Evolutionary conservation across 2,113 vertebrate species (phyloP), one percentile per base, ranked within the genome.

Genomic region (Forbesichthys papilliferus): DNA sequence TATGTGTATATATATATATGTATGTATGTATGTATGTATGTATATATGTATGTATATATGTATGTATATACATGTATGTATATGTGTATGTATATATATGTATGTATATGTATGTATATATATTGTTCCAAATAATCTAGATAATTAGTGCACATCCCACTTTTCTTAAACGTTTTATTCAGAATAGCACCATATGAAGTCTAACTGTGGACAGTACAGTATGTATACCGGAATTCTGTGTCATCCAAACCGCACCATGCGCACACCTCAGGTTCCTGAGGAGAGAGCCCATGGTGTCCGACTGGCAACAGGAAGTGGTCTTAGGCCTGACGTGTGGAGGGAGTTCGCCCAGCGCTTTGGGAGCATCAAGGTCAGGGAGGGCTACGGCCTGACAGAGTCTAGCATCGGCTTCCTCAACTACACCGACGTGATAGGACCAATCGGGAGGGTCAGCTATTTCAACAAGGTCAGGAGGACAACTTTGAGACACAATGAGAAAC

Each of bases 391-490:
- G 81, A 96, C 94, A 0, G 96, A 97, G 84, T 93, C 94, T 81
- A 96, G 93, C 42, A 83, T 97, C 61, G 93, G 92, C 68, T 95
- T 96, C 36, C 89, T 97, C 75, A 96, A 97, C 93, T 96, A 96
- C 91, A 95, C 94, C 0, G 84, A 91, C 0, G 92, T 90, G 51
- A 88, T 74, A 0, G 95, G 96, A 0, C 93, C 95, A 0, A 90
- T 96, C n/a, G 95, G 96, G 0, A 87, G 96, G 0, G 88, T 93
- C 0, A 93, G 94, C 84, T 95, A 90, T 84, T 93, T 97, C 63
- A 96, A 90, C 83, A 83, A 71, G 71, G 80, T 91, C 54, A 73
- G 80, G 52, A 48, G 20, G 0, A 1, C 48, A 16, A n/a, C 0
- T n/a, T 3, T 14, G 13, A 12, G 1, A 27, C 33, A 11, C 49